A percentile compares a stretch with the other conserved stretches of the same genome.
Conservation (phyloP, 2,888 invertebrate species). For the Eristalinus aeneus region DNA sequence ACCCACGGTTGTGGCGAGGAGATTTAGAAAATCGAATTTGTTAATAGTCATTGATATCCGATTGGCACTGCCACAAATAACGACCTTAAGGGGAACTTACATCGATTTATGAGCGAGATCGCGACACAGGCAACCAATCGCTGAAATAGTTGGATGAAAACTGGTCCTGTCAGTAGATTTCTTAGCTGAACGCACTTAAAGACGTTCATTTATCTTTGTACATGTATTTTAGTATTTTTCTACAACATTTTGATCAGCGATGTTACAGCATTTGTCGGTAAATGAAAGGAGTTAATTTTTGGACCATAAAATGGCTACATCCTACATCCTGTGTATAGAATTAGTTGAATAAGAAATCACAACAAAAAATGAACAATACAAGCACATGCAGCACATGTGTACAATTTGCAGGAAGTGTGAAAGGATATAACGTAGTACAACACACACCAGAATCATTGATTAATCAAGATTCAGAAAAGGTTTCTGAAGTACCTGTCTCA, state of each 20-base stretch:
- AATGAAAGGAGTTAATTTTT: too few species aligned
- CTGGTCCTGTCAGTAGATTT: background rate
- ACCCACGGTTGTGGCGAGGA: background rate
- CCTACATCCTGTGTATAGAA: too few species aligned
- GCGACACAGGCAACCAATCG: background rate
- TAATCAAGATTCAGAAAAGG: conserved; percentile 25
- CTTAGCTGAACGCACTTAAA: background rate
- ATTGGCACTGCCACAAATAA: background rate
- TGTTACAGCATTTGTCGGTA: too few species aligned
- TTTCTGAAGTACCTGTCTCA: conserved; percentile 28
- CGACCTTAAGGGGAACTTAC: background rate
- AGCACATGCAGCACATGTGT: background rate
- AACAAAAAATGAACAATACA: background rate
- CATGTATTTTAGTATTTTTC: background rate
- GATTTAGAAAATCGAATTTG: background rate
- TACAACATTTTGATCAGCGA: background rate
- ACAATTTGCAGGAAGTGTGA: background rate
- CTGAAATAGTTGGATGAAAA: background rate
- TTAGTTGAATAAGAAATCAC: background rate
- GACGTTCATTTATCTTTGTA: background rate
- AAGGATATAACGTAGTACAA: background rate
- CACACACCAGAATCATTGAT: conserved; percentile 15
- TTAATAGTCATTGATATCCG: background rate
- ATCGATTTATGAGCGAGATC: background rate
- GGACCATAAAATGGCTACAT: too few species aligned